Percentiles rank a stretch among this genome's conserved stretches.
Evolutionary conservation across 2,888 invertebrate genomes (phyloP).

Genomic region (Acanthosepion lycidas): DNA sequence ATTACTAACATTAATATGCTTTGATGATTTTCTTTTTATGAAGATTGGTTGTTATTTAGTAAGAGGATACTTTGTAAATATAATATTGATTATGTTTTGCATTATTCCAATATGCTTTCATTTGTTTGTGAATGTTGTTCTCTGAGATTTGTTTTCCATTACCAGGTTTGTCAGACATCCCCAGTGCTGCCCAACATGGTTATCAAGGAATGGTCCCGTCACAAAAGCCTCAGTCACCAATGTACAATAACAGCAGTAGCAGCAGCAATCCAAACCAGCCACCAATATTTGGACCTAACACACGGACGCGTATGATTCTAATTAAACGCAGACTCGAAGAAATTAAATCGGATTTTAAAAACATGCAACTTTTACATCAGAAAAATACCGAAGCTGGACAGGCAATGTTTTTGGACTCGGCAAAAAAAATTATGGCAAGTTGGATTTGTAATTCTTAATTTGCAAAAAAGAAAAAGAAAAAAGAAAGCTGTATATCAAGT

Average conservation of each 20-base stretch:
- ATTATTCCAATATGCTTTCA: too few species aligned
- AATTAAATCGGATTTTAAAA: slow-evolving; percentile 35
- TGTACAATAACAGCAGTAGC: not conserved
- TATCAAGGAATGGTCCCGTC: slow-evolving; percentile 17
- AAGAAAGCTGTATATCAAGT: too few species aligned
- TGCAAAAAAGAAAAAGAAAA: too few species aligned
- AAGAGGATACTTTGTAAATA: too few species aligned
- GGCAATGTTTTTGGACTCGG: not conserved
- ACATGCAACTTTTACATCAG: slow-evolving; percentile 34
- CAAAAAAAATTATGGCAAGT: slow-evolving; percentile 37
- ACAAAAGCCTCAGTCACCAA: not conserved
- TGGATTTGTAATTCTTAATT: not conserved
- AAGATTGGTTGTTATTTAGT: too few species aligned
- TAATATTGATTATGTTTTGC: too few species aligned
- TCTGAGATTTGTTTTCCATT: not conserved
- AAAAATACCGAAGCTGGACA: slow-evolving; percentile 40
- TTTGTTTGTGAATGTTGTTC: not conserved
- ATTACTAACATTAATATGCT: too few species aligned
- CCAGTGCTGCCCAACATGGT: slow-evolving; percentile 9
- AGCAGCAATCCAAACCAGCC: slow-evolving; percentile 10
- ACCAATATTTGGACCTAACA: slow-evolving; percentile 33
- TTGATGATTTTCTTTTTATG: too few species aligned
- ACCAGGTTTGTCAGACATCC: slow-evolving; percentile 42
- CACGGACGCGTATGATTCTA: slow-evolving; percentile 23
- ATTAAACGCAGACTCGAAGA: slow-evolving; percentile 24